A percentile compares a stretch with the other conserved stretches of the same genome.
phyloP scores from a whole-genome alignment of 2,113 vertebrate genomes.

The Alosa alosa region DNA sequence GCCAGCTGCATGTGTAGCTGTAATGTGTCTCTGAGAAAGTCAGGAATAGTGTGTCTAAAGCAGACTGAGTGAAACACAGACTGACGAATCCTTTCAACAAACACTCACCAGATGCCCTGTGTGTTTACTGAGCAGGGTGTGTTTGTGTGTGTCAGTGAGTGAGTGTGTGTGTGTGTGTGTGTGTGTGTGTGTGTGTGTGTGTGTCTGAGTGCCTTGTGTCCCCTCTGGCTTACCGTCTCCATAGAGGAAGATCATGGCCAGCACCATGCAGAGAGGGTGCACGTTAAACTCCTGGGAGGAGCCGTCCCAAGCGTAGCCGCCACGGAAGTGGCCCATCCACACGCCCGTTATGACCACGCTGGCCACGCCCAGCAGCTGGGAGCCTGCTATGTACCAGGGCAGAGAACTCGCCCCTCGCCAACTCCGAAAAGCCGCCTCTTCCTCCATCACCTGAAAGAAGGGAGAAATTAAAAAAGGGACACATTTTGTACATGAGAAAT shows the following conservation, averaged over 20 bases:
- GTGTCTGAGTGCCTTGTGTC: background rate
- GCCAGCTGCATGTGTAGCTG: too few species aligned
- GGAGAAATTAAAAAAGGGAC: background rate
- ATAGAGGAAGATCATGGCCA: conserved; percentile 89
- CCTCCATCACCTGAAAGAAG: conserved; percentile 73
- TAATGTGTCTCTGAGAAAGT: too few species aligned
- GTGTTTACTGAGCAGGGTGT: background rate
- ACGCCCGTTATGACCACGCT: conserved; percentile 78
- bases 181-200: too few species aligned
- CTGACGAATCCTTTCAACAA: too few species aligned
- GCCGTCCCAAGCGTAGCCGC: conserved; percentile 86
- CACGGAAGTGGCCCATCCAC: conserved; percentile 86
- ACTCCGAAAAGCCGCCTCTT: accelerated
- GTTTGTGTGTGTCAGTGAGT: too few species aligned
- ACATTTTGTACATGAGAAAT: background rate
- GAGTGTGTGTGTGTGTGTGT: background rate
- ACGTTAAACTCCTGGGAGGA: conserved; percentile 80
- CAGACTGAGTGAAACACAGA: too few species aligned
- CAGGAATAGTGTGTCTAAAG: too few species aligned
- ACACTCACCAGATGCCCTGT: too few species aligned
- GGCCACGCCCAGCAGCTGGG: conserved; percentile 83
- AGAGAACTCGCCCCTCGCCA: conserved; percentile 52
- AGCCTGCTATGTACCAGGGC: conserved; percentile 73
- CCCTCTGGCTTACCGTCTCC: conserved; percentile 82
- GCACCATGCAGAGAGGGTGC: conserved; percentile 92